Evolutionary conservation across 2,113 vertebrate genomes (phyloP).

Genomic region (Scalopus aquaticus): DNA sequence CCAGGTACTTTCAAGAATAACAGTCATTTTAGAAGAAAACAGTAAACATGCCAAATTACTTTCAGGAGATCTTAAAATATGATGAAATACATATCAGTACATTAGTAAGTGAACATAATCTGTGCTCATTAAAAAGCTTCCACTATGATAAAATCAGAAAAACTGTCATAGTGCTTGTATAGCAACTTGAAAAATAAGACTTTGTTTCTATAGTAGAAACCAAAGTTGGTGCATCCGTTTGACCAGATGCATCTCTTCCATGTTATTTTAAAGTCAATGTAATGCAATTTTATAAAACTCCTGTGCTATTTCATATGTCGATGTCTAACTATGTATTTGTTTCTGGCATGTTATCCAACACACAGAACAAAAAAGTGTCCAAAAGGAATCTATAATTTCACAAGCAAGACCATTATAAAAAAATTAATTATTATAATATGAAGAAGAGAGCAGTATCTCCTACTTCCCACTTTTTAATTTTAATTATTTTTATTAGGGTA

Average conservation of each 20-base stretch:
- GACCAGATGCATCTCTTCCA: neutral
- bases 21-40: constrained; percentile 53
- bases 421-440: neutral
- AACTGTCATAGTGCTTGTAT: neutral
- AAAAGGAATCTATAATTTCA: neutral
- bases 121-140: constrained; percentile 49
- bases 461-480: neutral
- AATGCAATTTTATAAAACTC: neutral
- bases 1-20: constrained; percentile 53
- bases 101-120: constrained; percentile 57
- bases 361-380: neutral
- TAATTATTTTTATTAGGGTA: too few species aligned
- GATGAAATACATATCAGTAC: constrained; percentile 50
- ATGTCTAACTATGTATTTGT: neutral
- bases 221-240: neutral
- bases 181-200: neutral
- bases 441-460: neutral
- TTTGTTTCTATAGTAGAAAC: constrained; percentile 32
- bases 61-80: constrained; percentile 59
- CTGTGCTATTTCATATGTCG: neutral
- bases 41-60: constrained; percentile 40
- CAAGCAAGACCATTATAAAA: neutral
- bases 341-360: neutral
- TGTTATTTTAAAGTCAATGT: constrained; percentile 14
- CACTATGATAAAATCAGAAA: constrained; percentile 50